These are phyloP conservation scores for Trichoplax adhaerens DNA, from an alignment of 37 sponge, comb jelly and placozoan genomes.

Conservation along the genomic window DNA sequence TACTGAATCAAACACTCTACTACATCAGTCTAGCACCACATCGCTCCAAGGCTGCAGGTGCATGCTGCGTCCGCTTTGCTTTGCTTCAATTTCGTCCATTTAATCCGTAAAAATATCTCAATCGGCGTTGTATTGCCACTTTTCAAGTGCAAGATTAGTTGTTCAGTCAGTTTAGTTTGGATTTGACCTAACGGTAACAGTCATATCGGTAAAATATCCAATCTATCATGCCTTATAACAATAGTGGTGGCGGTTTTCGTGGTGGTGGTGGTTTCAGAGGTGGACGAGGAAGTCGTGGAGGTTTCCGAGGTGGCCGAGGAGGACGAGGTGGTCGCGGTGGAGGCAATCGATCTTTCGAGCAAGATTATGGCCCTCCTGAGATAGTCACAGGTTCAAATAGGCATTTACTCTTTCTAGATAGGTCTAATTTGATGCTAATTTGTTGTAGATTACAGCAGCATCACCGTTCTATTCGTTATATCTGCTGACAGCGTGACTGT, in stretches of 20 bases:
- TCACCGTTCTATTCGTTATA: neutral
- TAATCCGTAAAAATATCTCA: too few species aligned
- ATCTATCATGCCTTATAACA: constrained; percentile 30
- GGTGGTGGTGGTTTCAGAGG: constrained; percentile 10
- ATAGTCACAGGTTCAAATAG: constrained; percentile 38
- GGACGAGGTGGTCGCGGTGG: constrained; percentile 47
- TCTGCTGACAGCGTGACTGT: neutral
- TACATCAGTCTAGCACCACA: too few species aligned
- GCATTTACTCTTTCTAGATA: neutral
- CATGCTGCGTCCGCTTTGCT: too few species aligned
- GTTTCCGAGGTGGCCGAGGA: constrained; percentile 14
- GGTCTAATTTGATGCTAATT: neutral
- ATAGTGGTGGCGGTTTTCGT: constrained; percentile 40
- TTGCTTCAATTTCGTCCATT: too few species aligned
- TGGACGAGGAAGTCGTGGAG: constrained; percentile 2
- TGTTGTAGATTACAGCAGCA: neutral
- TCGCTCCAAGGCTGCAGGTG: too few species aligned
- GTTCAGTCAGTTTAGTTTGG: too few species aligned
- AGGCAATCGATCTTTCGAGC: constrained; percentile 12
- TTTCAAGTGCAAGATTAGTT: too few species aligned
- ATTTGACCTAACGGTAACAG: too few species aligned
- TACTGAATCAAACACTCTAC: too few species aligned
- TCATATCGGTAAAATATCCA: too few species aligned
- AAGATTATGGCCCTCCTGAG: constrained; percentile 67
- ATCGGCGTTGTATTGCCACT: too few species aligned